These are phyloP conservation scores for Myopa testacea DNA, from an alignment of 2,888 invertebrate genomes.

Conservation along the genomic window DNA sequence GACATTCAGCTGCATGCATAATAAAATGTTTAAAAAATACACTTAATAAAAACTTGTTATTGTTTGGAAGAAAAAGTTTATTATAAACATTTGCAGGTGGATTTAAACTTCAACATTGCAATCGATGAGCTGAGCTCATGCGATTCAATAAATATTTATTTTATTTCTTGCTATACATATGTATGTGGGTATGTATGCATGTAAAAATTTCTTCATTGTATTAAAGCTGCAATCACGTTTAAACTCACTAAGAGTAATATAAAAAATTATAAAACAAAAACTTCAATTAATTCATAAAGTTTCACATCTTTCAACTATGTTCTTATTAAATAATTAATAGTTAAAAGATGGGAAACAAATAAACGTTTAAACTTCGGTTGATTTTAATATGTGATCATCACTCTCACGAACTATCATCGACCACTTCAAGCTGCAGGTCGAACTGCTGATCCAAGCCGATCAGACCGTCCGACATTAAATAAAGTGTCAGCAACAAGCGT, in stretches of 20 bases:
- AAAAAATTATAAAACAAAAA: slow-evolving; percentile 4
- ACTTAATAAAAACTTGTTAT: not conserved
- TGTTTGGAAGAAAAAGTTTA: not conserved
- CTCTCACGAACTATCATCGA: slow-evolving; percentile 49
- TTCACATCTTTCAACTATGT: slow-evolving; percentile 12
- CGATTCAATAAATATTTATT: not conserved
- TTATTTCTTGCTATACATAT: slow-evolving; percentile 34
- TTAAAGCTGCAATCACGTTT: not conserved
- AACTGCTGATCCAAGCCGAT: slow-evolving; percentile 94
- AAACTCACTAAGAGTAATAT: slow-evolving; percentile 9
- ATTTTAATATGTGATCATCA: not conserved
- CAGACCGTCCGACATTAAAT: slow-evolving; percentile 92
- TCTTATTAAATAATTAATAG: not conserved
- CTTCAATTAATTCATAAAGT: slow-evolving; percentile 1
- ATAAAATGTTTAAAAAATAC: not conserved
- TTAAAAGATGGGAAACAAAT: no score
- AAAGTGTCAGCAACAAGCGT: slow-evolving; percentile 81
- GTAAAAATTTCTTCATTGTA: not conserved
- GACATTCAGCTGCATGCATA: no score
- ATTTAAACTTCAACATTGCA: not conserved
- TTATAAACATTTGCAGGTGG: not conserved
- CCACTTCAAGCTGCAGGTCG: slow-evolving; percentile 71
- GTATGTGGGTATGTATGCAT: not conserved
- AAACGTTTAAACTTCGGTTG: no score
- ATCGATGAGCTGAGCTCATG: no score